These are phyloP conservation scores for Drosophila subpulchrella DNA, from an alignment of 1,140 invertebrate species.

Conservation along the genomic window DNA sequence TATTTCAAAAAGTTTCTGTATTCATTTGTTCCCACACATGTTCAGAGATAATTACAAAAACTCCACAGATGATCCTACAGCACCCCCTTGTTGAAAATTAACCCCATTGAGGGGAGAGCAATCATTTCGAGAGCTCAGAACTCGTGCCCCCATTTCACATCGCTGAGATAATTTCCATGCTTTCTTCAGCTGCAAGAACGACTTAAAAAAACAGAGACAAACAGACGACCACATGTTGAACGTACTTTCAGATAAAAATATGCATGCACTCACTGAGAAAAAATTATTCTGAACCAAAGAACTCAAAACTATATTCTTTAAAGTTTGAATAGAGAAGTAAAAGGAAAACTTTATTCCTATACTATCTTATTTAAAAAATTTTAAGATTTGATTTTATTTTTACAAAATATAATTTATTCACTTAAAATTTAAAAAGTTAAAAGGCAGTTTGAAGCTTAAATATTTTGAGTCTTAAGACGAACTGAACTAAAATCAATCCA, in stretches of 20 bases:
- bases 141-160: slow-evolving; percentile 47
- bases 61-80: slow-evolving; percentile 1
- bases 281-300: neutral
- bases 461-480: too few relatives aligned
- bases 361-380: too few relatives aligned
- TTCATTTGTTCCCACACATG: slow-evolving; percentile 5
- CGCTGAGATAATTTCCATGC: slow-evolving; percentile 36
- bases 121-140: slow-evolving; percentile 35
- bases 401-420: too few relatives aligned
- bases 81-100: slow-evolving; percentile 24
- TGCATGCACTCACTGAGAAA: slow-evolving; percentile 10
- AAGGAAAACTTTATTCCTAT: too few relatives aligned
- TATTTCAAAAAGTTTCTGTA: neutral
- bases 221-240: slow-evolving; percentile 38
- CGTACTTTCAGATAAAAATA: slow-evolving; percentile 5
- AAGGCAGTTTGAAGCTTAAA: too few relatives aligned
- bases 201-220: slow-evolving; percentile 25
- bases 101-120: slow-evolving; percentile 20
- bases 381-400: too few relatives aligned
- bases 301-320: neutral
- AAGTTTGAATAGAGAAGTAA: neutral
- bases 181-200: slow-evolving; percentile 35
- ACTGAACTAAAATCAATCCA: too few relatives aligned
- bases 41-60: slow-evolving; percentile 14
- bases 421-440: too few relatives aligned